phyloP scores from a whole-genome alignment of 2,797 vertebrate genomes.

The Notolepis coatsorum region DNA sequence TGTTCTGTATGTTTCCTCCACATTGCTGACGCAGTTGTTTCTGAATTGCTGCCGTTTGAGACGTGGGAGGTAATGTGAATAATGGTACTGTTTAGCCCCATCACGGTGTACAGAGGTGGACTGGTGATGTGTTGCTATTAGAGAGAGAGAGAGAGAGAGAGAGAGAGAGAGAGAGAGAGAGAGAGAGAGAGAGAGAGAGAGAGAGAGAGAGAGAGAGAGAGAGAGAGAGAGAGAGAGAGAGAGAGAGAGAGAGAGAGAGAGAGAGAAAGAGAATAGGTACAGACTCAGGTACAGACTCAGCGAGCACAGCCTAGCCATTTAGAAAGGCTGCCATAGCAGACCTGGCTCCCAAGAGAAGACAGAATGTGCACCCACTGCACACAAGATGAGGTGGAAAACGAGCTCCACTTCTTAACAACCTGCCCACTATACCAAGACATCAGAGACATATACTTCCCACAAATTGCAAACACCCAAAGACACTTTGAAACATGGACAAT shows the following conservation, averaged over 20 bases:
- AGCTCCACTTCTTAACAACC: no score
- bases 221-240: neutral
- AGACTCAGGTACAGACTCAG: no score
- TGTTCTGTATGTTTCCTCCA: neutral
- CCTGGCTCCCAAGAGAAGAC: no score
- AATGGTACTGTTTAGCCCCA: conserved; percentile 13
- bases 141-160: neutral
- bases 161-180: conserved; percentile 3
- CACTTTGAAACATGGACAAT: no score
- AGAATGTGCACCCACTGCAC: no score
- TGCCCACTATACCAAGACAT: no score
- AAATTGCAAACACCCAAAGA: no score
- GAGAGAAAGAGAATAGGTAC: no score
- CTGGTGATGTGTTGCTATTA: neutral
- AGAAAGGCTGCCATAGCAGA: no score
- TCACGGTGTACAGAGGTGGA: neutral
- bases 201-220: neutral
- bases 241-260: neutral
- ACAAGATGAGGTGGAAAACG: no score
- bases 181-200: neutral
- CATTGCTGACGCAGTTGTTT: neutral
- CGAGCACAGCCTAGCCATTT: no score
- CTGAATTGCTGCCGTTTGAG: neutral
- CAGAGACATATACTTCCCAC: no score
- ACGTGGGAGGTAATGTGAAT: neutral